Evolutionary conservation across 2,113 vertebrate genomes (phyloP).

Genomic region (Sander lucioperca): DNA sequence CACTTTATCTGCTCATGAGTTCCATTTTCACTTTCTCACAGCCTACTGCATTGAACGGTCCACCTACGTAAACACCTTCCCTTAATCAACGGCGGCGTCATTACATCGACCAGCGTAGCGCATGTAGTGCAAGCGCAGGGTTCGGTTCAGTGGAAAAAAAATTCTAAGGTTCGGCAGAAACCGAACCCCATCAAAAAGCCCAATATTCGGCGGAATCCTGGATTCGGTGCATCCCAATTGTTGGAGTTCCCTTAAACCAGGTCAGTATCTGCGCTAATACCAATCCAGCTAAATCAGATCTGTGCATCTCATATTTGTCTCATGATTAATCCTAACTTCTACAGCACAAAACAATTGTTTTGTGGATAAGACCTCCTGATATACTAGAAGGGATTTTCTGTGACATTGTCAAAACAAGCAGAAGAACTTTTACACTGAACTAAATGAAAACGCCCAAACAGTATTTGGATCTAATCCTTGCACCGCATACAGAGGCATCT

Average conservation of each 20-base stretch:
- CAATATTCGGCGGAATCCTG: too few relatives aligned
- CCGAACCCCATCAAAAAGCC: too few relatives aligned
- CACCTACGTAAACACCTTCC: too few relatives aligned
- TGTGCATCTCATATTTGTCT: not conserved
- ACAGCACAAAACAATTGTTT: slow-evolving; percentile 4
- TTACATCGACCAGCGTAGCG: too few relatives aligned
- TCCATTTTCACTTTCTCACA: too few relatives aligned
- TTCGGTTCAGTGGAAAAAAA: too few relatives aligned
- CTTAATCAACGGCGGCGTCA: too few relatives aligned
- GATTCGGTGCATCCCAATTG: too few relatives aligned
- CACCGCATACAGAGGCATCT: not conserved
- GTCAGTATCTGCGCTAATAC: not conserved
- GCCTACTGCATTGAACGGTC: too few relatives aligned
- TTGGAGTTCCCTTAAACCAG: slow-evolving; percentile 3
- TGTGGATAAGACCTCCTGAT: not conserved
- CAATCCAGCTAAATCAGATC: slow-evolving; percentile 1
- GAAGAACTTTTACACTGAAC: slow-evolving; percentile 4
- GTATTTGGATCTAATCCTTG: slow-evolving; percentile 16
- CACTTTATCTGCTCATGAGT: too few relatives aligned
- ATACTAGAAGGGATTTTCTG: slow-evolving; percentile 23
- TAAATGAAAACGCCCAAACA: slow-evolving; percentile 2
- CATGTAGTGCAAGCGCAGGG: too few relatives aligned
- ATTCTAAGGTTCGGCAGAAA: too few relatives aligned
- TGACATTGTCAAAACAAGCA: not conserved
- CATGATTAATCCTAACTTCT: slow-evolving; percentile 35